phyloP scores from a whole-genome alignment of 2,888 invertebrate species.

The Cerastis leucographa region DNA sequence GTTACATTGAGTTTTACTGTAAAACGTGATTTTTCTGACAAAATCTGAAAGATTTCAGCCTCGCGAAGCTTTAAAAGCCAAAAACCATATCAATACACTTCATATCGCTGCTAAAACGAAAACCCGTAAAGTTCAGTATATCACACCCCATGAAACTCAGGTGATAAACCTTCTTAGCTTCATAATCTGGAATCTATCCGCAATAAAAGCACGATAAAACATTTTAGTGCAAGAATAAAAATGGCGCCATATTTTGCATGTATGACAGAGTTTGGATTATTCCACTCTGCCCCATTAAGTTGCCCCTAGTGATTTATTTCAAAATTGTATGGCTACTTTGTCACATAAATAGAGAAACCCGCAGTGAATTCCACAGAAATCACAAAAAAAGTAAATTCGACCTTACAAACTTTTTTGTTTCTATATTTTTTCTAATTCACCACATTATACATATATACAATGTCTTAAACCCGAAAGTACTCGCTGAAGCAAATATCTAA shows the following conservation, averaged over 20 bases:
- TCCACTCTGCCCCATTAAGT: background rate
- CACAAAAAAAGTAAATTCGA: background rate
- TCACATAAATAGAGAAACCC: too few species aligned
- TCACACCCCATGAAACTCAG: slow-evolving; percentile 23
- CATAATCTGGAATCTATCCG: slow-evolving; percentile 46
- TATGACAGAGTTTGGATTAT: slow-evolving; percentile 34
- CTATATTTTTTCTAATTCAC: background rate
- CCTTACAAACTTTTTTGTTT: background rate
- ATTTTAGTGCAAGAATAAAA: slow-evolving; percentile 60
- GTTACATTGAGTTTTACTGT: too few species aligned
- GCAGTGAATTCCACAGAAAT: background rate
- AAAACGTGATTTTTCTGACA: too few species aligned
- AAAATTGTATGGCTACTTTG: too few species aligned
- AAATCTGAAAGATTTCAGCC: background rate
- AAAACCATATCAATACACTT: slow-evolving; percentile 13
- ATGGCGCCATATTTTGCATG: slow-evolving; percentile 63
- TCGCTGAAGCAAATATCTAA: background rate
- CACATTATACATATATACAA: background rate
- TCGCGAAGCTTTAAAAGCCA: background rate
- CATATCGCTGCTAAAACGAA: background rate
- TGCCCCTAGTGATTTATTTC: too few species aligned
- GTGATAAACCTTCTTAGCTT: slow-evolving; percentile 42
- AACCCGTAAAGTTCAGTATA: slow-evolving; percentile 15
- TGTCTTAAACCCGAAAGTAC: background rate
- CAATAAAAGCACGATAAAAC: slow-evolving; percentile 63